phyloP scores from a whole-genome alignment of 2,113 vertebrate species.

The Girardinichthys multiradiatus region DNA sequence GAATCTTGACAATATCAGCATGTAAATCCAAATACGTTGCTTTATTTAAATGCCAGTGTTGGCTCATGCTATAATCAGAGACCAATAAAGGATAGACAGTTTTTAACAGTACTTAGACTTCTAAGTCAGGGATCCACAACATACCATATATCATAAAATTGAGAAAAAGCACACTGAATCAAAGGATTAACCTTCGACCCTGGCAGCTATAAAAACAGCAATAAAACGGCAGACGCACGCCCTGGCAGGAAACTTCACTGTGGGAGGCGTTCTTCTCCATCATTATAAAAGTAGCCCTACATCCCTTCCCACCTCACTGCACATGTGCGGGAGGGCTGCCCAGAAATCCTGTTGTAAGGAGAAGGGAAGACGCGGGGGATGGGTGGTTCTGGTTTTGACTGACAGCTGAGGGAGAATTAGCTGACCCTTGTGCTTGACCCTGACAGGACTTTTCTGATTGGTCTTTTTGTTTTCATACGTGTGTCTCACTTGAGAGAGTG shows the following conservation, averaged over 20 bases:
- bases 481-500: conserved; percentile 46
- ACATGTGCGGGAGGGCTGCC: conserved; percentile 47
- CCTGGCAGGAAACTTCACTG: conserved; percentile 26
- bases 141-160: not conserved
- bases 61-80: too few relatives aligned
- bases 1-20: too few relatives aligned
- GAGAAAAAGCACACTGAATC: conserved; percentile 32
- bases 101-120: too few relatives aligned
- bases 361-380: not conserved
- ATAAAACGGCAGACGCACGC: conserved; percentile 50
- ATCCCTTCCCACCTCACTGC: not conserved
- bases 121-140: too few relatives aligned
- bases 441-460: conserved; percentile 66
- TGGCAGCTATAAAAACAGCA: conserved; percentile 61
- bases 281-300: conserved; percentile 18
- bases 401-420: conserved; percentile 64
- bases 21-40: too few relatives aligned
- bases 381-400: conserved; percentile 51
- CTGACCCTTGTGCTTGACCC: conserved; percentile 59
- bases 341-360: not conserved
- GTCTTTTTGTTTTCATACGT: conserved; percentile 77
- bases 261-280: conserved; percentile 42
- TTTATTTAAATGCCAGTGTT: too few relatives aligned
- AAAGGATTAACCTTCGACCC: conserved; percentile 58
- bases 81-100: too few relatives aligned